Conservation (phyloP, 2,797 vertebrate species). For the Erethizon dorsatum region DNA sequence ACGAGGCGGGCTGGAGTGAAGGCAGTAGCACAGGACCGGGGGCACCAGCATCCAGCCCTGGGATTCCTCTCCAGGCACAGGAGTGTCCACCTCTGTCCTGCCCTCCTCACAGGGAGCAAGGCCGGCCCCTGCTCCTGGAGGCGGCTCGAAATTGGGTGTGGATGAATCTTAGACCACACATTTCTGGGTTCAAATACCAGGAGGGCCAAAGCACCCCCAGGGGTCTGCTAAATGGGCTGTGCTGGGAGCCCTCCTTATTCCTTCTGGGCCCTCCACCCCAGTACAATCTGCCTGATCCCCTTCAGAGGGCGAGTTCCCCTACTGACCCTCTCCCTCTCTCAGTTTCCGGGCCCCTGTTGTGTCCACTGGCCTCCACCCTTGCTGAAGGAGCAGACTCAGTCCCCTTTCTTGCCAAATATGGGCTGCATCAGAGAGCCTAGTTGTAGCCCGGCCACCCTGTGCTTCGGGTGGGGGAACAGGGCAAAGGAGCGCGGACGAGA, state of each 20-base stretch:
- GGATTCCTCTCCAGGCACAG: not conserved
- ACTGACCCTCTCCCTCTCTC: not conserved
- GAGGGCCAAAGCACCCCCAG: not conserved
- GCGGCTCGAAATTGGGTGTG: not conserved
- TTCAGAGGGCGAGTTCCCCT: not conserved
- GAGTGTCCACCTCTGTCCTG: not conserved
- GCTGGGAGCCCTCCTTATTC: not conserved
- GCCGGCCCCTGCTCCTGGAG: not conserved
- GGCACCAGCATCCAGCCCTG: not conserved
- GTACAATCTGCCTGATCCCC: not conserved
- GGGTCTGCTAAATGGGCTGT: not conserved
- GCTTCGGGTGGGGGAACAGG: rapidly evolving
- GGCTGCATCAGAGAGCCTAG: not conserved
- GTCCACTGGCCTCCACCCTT: not conserved
- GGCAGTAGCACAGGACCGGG: not conserved
- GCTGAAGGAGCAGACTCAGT: constrained; percentile 13
- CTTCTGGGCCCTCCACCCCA: not conserved
- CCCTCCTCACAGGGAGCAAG: not conserved
- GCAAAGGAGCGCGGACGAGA: not conserved
- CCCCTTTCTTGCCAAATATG: constrained; percentile 47
- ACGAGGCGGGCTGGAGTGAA: not conserved
- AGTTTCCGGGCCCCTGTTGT: not conserved
- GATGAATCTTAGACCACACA: not conserved
- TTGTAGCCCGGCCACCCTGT: not conserved
- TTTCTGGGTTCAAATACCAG: not conserved